phyloP scores from a whole-genome alignment of 23 tunicate species.

The Botrylloides violaceus region DNA sequence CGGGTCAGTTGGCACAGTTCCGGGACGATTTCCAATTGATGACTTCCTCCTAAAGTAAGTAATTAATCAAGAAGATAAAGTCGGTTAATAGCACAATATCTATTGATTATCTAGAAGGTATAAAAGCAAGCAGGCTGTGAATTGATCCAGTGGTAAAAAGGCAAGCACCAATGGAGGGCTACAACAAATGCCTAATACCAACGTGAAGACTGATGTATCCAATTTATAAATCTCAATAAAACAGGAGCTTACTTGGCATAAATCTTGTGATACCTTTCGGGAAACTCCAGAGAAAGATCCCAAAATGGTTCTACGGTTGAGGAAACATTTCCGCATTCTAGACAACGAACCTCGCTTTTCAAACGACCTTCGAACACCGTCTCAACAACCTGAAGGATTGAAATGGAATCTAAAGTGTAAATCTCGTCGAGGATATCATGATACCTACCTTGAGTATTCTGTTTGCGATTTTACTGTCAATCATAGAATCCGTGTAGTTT shows the following conservation, averaged over 20 bases:
- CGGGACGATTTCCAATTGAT: background rate
- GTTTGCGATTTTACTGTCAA: slow-evolving; percentile 6
- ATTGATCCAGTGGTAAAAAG: too few species aligned
- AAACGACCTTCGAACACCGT: slow-evolving; percentile 78
- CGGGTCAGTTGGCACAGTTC: slow-evolving; percentile 7
- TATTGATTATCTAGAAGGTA: background rate
- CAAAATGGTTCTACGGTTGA: slow-evolving; percentile 76
- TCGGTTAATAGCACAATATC: background rate
- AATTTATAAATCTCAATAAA: too few species aligned
- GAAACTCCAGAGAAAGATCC: slow-evolving; percentile 93
- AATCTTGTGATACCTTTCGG: slow-evolving; percentile 62
- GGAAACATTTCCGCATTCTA: slow-evolving; percentile 67
- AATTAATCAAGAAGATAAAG: background rate
- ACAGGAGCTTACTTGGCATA: slow-evolving; percentile 3
- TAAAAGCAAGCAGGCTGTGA: background rate
- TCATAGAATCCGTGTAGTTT: background rate
- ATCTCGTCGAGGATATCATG: too few species aligned
- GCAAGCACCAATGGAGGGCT: too few species aligned
- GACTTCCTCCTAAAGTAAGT: slow-evolving; percentile 5
- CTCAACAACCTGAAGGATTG: slow-evolving; percentile 55
- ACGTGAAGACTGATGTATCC: too few species aligned
- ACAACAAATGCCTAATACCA: too few species aligned
- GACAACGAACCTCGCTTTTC: slow-evolving; percentile 69
- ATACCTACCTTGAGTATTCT: slow-evolving; percentile 31
- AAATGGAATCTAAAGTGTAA: too few species aligned